These are phyloP conservation scores for Metopolophium dirhodum DNA, from an alignment of 1,140 invertebrate species.

Conservation along the genomic window DNA sequence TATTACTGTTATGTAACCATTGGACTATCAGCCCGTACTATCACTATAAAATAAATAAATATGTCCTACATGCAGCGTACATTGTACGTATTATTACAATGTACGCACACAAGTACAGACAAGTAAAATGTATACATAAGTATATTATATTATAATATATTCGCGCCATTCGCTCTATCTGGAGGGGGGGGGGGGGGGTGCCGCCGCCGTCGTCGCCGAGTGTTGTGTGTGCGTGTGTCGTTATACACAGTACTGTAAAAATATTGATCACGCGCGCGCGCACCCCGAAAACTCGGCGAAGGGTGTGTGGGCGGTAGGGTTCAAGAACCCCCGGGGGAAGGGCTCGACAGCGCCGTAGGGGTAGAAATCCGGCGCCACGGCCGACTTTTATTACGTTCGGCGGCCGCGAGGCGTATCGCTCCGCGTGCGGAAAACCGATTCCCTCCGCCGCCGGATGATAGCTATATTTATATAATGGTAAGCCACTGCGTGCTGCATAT, in stretches of 20 bases:
- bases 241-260: slow-evolving; percentile 34
- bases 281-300: slow-evolving; percentile 26
- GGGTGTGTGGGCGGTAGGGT: background rate
- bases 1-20: no score
- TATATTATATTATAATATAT: background rate
- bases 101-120: background rate
- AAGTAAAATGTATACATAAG: background rate
- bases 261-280: slow-evolving; percentile 50
- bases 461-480: background rate
- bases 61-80: background rate
- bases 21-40: no score
- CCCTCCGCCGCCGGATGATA: background rate
- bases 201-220: background rate
- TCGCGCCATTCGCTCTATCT: background rate
- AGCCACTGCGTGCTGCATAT: background rate
- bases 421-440: slow-evolving; percentile 11
- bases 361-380: slow-evolving; percentile 56
- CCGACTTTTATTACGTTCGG: slow-evolving; percentile 11
- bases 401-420: background rate
- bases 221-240: background rate
- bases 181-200: background rate
- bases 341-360: background rate
- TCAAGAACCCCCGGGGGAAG: slow-evolving; percentile 43
- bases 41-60: no score
- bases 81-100: background rate